Evolutionary conservation across 64 coral and sea anemone species (phyloP), one percentile per base, ranked within the genome.

Genomic region (Trachythela sp.): DNA sequence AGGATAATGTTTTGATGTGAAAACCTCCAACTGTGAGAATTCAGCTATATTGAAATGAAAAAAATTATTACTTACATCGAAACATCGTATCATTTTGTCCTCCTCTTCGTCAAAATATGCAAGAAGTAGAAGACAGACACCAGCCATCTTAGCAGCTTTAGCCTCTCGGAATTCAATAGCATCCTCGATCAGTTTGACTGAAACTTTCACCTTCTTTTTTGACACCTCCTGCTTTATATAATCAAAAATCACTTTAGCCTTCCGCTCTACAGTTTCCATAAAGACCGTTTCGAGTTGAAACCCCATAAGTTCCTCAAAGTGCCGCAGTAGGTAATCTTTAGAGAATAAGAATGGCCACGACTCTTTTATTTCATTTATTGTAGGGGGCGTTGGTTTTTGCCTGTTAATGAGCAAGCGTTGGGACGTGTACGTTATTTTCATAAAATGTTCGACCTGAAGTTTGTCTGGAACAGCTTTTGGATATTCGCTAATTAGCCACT

Each of bases 21-120:
- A 52, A 52, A 52, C 49, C 49, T 52, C 49, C 49, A 52, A 1
- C 49, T 20, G 49, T n/a, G n/a, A n/a, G n/a, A n/a, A n/a, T n/a
- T n/a, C 13, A 52, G 22, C 22, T 52, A 52, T 20, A 52, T 11
- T 52, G 22, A 52, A 52, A 52, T 52, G 49, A 52, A 8, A 52
- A 52, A 52, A 52, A 0, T 11, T 64, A 20, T 39, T 37, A 80
- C 75, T 80, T 38, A 80, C 75, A 37, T 80, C 75, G 17, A 80
- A 80, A 80, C 31, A 80, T 39, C 20, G 75, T 80, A 80, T 80
- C 75, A 80, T 80, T 37, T 39, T 80, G 31, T 80, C 75, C 33
- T 80, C 75, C 30, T 80, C 33, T 39, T 80, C 34, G 15, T 80
- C 75, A 39, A 80, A 80, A 80, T 80, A 80, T 80, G 75, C 75